These are phyloP conservation scores for Philereme vetulata DNA, from an alignment of 2,888 invertebrate species.

Conservation along the genomic window DNA sequence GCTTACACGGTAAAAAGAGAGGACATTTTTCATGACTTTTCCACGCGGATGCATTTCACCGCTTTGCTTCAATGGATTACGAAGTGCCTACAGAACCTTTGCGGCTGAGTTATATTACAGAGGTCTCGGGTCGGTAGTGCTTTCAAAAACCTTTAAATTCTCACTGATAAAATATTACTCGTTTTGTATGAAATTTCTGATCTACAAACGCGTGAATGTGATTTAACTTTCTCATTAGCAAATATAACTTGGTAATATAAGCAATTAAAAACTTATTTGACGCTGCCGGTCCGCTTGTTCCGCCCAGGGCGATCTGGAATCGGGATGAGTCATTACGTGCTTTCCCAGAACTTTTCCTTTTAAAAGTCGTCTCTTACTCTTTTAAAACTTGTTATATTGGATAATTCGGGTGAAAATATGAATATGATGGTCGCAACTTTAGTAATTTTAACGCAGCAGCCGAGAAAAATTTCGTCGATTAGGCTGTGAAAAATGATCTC, in stretches of 20 bases:
- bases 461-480: slow-evolving; percentile 70
- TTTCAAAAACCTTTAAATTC: slow-evolving; percentile 42
- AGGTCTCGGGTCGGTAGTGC: slow-evolving; percentile 40
- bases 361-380: slow-evolving; percentile 82
- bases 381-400: slow-evolving; percentile 81
- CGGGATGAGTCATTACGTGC: slow-evolving; percentile 83
- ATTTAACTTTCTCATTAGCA: slow-evolving; percentile 76
- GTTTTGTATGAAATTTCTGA: slow-evolving; percentile 34
- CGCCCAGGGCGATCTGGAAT: slow-evolving; percentile 78
- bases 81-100: slow-evolving; percentile 55
- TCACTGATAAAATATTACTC: slow-evolving; percentile 19
- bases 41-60: slow-evolving; percentile 66
- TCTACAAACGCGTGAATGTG: slow-evolving; percentile 67
- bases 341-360: slow-evolving; percentile 81
- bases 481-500: slow-evolving; percentile 67
- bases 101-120: slow-evolving; percentile 60
- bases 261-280: slow-evolving; percentile 84
- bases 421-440: slow-evolving; percentile 78
- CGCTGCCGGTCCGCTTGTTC: slow-evolving; percentile 79
- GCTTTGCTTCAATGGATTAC: slow-evolving; percentile 64
- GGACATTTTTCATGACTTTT: slow-evolving; percentile 70
- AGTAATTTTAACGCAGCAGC: slow-evolving; percentile 66
- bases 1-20: slow-evolving; percentile 61
- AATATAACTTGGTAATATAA: slow-evolving; percentile 83
- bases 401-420: slow-evolving; percentile 80